Conservation (phyloP, 2,113 vertebrate species). For the Melanocharis versteri region DNA sequence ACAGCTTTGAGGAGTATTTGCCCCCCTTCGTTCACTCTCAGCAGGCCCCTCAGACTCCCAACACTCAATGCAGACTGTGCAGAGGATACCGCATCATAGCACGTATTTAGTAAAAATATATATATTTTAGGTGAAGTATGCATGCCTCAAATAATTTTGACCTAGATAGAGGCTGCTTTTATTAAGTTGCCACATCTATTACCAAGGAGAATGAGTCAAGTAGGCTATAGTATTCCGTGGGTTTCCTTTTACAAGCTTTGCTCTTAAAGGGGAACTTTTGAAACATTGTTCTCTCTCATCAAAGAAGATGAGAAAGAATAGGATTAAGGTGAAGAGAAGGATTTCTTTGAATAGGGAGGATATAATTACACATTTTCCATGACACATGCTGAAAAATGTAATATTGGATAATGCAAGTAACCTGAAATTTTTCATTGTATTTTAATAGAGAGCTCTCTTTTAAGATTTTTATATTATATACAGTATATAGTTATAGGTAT, state of each 20-base stretch:
- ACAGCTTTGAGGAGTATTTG: not conserved
- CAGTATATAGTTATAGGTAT: conserved; percentile 3
- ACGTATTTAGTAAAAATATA: not conserved
- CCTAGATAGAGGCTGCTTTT: conserved; percentile 46
- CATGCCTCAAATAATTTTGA: conserved; percentile 46
- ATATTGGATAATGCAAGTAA: conserved; percentile 55
- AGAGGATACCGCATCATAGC: not conserved
- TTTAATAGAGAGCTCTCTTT: conserved; percentile 57
- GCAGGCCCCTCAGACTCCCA: not conserved
- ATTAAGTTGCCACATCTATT: conserved; percentile 44
- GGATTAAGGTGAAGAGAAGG: conserved; percentile 42
- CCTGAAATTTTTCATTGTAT: conserved; percentile 46
- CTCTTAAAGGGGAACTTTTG: conserved; percentile 45
- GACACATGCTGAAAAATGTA: conserved; percentile 52
- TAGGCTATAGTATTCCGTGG: not conserved
- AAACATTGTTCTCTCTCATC: conserved; percentile 48
- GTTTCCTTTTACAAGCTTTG: conserved; percentile 40
- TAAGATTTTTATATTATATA: conserved; percentile 40
- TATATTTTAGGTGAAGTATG: not conserved
- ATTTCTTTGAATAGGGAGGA: conserved; percentile 56
- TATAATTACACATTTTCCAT: conserved; percentile 60
- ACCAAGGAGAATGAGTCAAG: conserved; percentile 19
- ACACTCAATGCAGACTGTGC: not conserved
- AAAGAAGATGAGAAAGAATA: conserved; percentile 56
- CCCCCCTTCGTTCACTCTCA: not conserved